Evolutionary conservation across 2,888 invertebrate species (phyloP), one percentile per base, ranked within the genome.

Genomic region (Phania funesta): DNA sequence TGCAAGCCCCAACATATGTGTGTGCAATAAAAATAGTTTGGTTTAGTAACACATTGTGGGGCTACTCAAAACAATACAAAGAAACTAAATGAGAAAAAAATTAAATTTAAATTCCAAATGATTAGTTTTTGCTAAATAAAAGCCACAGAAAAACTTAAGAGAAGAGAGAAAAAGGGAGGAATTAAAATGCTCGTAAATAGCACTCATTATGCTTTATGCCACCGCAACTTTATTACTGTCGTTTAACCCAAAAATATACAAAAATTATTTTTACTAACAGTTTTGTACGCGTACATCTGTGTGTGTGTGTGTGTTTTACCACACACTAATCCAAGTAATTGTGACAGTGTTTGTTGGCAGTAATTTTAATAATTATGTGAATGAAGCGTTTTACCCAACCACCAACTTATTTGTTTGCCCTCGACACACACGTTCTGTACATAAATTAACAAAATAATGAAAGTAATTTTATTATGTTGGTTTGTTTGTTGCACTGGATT

Each of bases 51-150:
- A 67, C 67, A 67, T 75, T 75, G n/a, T 67, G 9, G 26, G 50
- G 22, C 48, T n/a, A 48, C 29, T 29, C 20, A 44, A 67, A 67
- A 76, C 50, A 68, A 67, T 75, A 32, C 0, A 54, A 54, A 80
- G 44, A 16, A 74, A 64, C 20, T 62, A 44, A 58, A 26, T 41
- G 26, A 20, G 8, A 9, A 50, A 52, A 44, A 74, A 48, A 16
- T 44, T 32, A 70, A 62, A 41, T 16, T 16, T 41, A 70, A 84
- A 84, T 74, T 84, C 77, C 77, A 70, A 60, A 54, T 77, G 80
- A 82, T 82, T 84, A 84, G 82, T 82, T 84, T 77, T 74, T 58
- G 75, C 26, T 62, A 8, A n/a, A n/a, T n/a, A n/a, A 13, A 73
- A 76, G 74, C 81, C 79, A 71, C 75, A 56, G 20, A 73, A 22